phyloP scores from a whole-genome alignment of 1,140 invertebrate species.

The Asobara japonica region DNA sequence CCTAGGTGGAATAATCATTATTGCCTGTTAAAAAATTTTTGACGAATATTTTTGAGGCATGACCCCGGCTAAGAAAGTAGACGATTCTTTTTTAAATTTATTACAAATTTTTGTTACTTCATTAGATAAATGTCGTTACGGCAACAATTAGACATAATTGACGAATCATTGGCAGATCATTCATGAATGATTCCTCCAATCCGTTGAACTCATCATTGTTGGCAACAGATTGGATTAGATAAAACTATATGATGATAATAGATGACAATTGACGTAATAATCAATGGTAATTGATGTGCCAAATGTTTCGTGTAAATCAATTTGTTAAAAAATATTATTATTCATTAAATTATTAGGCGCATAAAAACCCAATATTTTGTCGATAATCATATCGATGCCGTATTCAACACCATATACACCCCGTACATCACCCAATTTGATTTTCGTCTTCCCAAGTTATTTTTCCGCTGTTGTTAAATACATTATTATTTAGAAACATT shows the following conservation, averaged over 20 bases:
- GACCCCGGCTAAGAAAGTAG: too few species aligned
- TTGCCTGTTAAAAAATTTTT: too few species aligned
- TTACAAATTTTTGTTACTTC: neutral
- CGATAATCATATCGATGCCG: constrained; percentile 3
- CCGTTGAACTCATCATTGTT: neutral
- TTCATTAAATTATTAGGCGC: constrained; percentile 1
- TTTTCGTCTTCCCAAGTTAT: neutral
- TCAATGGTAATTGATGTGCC: constrained; percentile 6
- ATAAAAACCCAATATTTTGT: neutral
- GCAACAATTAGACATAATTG: neutral
- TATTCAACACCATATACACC: neutral
- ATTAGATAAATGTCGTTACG: neutral
- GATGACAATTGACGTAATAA: neutral
- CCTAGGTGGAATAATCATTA: too few species aligned
- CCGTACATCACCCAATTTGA: neutral
- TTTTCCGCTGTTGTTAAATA: neutral
- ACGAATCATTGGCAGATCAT: neutral
- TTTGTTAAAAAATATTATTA: neutral
- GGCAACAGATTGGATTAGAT: neutral
- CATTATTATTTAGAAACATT: constrained; percentile 10
- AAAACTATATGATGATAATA: neutral
- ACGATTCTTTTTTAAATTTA: neutral
- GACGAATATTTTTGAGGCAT: too few species aligned
- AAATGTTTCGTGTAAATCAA: constrained; percentile 6
- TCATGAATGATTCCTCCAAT: neutral